Evolutionary conservation across 1,140 invertebrate genomes (phyloP).

Genomic region (Trypoxylus dichotomus): DNA sequence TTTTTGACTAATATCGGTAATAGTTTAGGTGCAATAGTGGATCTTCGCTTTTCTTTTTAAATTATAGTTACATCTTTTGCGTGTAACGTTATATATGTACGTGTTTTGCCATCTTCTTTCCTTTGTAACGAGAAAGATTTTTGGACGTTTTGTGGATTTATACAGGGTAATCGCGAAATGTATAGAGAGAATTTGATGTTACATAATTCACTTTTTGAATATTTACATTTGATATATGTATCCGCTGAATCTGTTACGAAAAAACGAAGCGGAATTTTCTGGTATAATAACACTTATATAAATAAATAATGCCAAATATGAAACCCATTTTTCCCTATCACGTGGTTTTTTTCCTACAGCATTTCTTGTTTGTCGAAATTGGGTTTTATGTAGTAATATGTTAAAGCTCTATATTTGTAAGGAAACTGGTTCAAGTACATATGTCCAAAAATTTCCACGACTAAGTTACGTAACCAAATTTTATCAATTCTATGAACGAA

Average conservation of each 20-base stretch:
- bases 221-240: background rate
- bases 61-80: background rate
- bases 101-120: background rate
- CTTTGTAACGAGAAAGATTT: slow-evolving; percentile 10
- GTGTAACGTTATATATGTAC: background rate
- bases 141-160: slow-evolving; percentile 16
- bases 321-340: no score
- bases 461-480: no score
- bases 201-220: background rate
- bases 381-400: no score
- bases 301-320: no score
- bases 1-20: no score
- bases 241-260: background rate
- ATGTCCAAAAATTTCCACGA: no score
- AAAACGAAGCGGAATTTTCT: background rate
- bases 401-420: no score
- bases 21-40: slow-evolving; percentile 2
- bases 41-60: background rate
- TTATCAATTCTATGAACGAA: no score
- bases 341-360: no score
- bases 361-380: no score
- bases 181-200: slow-evolving; percentile 5
- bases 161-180: slow-evolving; percentile 1
- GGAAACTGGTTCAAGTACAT: no score
- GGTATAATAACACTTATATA: background rate